Evolutionary conservation across 2,113 vertebrate genomes (phyloP).

Genomic region (Scalopus aquaticus): DNA sequence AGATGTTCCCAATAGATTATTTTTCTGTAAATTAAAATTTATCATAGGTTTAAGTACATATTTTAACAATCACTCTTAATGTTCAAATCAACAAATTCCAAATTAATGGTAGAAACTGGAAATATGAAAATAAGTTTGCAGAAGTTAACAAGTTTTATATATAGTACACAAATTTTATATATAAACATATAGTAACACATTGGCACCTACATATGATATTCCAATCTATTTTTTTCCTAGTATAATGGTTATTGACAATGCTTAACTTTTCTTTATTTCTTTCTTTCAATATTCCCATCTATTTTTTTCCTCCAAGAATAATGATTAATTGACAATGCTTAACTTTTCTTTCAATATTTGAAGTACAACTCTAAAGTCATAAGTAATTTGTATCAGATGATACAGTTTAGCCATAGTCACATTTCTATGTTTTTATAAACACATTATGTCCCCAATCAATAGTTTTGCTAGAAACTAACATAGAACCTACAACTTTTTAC

Average conservation of each 20-base stretch:
- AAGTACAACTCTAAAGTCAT: not conserved
- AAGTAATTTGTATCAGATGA: slow-evolving; percentile 36
- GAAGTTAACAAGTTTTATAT: not conserved
- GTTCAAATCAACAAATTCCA: not conserved
- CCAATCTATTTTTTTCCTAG: not conserved
- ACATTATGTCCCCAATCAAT: not conserved
- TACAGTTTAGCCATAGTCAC: not conserved
- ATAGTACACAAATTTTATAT: not conserved
- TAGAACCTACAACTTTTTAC: not conserved
- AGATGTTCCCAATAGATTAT: not conserved
- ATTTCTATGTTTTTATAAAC: slow-evolving; percentile 5
- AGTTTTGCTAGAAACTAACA: not conserved
- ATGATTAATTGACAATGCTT: not conserved
- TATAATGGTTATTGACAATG: not conserved
- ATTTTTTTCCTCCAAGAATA: no score
- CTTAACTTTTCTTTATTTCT: not conserved
- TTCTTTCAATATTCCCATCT: no score
- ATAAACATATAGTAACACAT: not conserved
- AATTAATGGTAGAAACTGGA: not conserved
- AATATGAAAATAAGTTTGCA: not conserved
- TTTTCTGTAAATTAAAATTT: not conserved
- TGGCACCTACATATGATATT: not conserved
- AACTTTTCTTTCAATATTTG: not conserved
- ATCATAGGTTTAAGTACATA: not conserved
- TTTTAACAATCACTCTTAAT: not conserved